Base-by-base conservation (phyloP, 2,797 vertebrate genomes). In the Esox lucius region DNA sequence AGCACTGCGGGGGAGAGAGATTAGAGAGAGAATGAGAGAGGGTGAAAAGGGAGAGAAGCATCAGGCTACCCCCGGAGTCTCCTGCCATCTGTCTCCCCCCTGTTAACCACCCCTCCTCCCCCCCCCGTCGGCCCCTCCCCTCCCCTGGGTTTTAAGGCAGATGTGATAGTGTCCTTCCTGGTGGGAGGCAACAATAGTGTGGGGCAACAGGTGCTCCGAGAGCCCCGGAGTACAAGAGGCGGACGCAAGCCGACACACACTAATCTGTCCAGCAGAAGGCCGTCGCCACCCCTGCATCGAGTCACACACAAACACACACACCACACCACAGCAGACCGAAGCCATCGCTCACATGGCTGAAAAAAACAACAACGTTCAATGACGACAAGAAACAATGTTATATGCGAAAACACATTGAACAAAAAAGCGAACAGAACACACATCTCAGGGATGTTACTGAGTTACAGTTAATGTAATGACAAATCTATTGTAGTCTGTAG, bases 141-240 rank as follows among this genome's bases (percentile, higher is more conserved):
- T 22, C 42, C 46, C 26, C 69, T 65, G 80, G 24, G 78, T 78
- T 84, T 84, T 83, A 76, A 81, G 84, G 83, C 87, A 86, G 82
- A 83, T 84, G 84, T 87, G 85, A 84, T 80, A 80, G 83, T 87
- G 77, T 84, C 74, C 73, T 74, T 87, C 81, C 79, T 75, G 77
- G 77, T 78, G 82, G 76, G 84, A 79, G 72, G 73, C 80, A 85
- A 86, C 81, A 83, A 84, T 84, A 75, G 80, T 28, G 26, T 46
- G 62, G 78, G 81, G 68, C 77, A 81, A 85, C 76, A 85, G 84
- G 86, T 89, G 87, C 77, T 80, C 78, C 71, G 35, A 33, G 59
- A 70, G 74, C 16, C 78, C 81, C 77, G 72, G 78, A 68, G 73
- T 65, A 61, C 9, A 12, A 61, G 24, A 61, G 28, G 62, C 62